Base-by-base conservation (phyloP, 2,888 invertebrate species). In the Catocala nupta region DNA sequence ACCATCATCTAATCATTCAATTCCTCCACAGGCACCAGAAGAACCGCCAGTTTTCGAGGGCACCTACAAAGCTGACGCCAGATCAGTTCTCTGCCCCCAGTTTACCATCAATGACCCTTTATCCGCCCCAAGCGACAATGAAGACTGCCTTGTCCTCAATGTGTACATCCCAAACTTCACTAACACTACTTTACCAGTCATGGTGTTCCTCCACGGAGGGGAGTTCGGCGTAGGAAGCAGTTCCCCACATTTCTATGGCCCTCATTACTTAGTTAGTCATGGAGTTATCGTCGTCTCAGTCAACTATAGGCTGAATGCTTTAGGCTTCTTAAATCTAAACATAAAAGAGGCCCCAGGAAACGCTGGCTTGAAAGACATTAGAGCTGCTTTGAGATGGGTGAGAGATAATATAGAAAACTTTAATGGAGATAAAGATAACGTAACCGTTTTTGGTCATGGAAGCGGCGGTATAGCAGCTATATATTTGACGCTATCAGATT, bases 201-300 rank as follows among this genome's bases (percentile, higher is more conserved):
- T 94, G 86, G 90, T 94, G 0, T 93, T 85, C 69, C 83, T 95
- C 1, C 95, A 95, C 33, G 95, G 95, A 0, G 95, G 95, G 1
- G 93, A 89, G 5, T 95, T 94, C 47, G 91, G 91, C 0, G 77
- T 86, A 0, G 95, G 95, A 0, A 89, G 91, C 1, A 91, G 93
- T 0, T 91, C 91, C 0, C 86, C 92, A 0, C 78, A 77, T 36
- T 89, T 92, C 67, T 90, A 90, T 63, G 94, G 95, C 0, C 94
- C 95, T 0, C 90, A 94, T 63, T 94, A 93, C 58, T 80, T 95
- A 1, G 79, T 93, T 36, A 88, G 85, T 16, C 90, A 94, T 45
- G 90, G 87, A 0, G 85, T 93, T 0, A 81, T 95, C 0, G 80
- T 95, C 0, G 92, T 95, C 0, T 92, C 95, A 0, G 70, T 95